A percentile compares a stretch with the other conserved stretches of the same genome.
phyloP scores from a whole-genome alignment of 2,888 invertebrate genomes.

The Coenonympha glycerion region DNA sequence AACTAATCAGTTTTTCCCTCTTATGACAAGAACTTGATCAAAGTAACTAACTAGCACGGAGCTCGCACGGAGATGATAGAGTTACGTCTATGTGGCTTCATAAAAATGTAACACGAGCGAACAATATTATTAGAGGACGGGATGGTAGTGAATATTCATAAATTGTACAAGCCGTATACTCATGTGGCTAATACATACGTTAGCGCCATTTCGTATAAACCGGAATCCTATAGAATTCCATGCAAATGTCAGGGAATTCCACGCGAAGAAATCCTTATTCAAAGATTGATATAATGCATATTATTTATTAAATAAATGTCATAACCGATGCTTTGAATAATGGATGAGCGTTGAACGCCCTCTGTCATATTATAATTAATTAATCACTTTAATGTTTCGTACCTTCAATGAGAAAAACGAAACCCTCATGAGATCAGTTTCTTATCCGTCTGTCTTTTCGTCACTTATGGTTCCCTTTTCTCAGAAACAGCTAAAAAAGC shows the following conservation, averaged over 20 bases:
- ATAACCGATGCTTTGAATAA: slow-evolving; percentile 19
- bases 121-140: slow-evolving; percentile 21
- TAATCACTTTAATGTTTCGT: too few relatives aligned
- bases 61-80: slow-evolving; percentile 41
- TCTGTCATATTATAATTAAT: slow-evolving; percentile 15
- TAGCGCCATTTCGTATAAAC: background rate
- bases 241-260: background rate
- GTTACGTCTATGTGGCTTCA: slow-evolving; percentile 18
- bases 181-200: background rate
- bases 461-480: too few relatives aligned
- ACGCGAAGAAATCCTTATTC: background rate
- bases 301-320: background rate
- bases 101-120: slow-evolving; percentile 11
- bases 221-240: background rate
- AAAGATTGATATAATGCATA: slow-evolving; percentile 1
- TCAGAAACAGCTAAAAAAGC: too few relatives aligned
- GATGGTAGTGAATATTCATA: slow-evolving; percentile 23
- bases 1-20: slow-evolving; percentile 68
- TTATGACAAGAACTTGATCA: slow-evolving; percentile 61
- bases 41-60: slow-evolving; percentile 48
- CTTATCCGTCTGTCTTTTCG: too few relatives aligned
- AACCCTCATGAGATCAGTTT: too few relatives aligned
- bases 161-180: background rate
- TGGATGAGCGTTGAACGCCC: slow-evolving; percentile 17
- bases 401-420: too few relatives aligned